Evolutionary conservation across 2,797 vertebrate genomes (phyloP), one percentile per base, ranked within the genome.

Genomic region (Prunella strophiata): DNA sequence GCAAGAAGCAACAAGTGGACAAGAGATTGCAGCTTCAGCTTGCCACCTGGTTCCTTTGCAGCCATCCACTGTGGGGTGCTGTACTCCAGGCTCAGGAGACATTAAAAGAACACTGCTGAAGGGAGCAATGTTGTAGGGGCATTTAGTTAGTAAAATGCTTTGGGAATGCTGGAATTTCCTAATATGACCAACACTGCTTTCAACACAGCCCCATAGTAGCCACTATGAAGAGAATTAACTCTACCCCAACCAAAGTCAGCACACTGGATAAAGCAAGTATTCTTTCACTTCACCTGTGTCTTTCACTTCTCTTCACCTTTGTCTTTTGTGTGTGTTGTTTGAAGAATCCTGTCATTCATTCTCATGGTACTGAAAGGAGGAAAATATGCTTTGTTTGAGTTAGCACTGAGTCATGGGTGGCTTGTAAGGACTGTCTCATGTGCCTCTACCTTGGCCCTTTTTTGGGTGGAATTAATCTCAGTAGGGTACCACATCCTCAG

Each of bases 41-140:
- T 91, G 19, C 22, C 38, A 26, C 16, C 30, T 61, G 34, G 20
- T 17, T 77, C 72, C 71, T 23, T 50, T 81, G 48, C 71, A 67
- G 45, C 55, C 55, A 38, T 75, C 87, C 87, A 85, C 90, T 71
- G 61, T 73, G 85, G 71, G 92, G 83, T 93, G 85, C 86, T 87
- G 59, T 91, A 70, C 43, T 70, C 71, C 76, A 94, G 59, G 74
- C 52, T 89, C 67, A 82, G 67, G 48, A 87, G 62, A 34, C 21
- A 34, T 47, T 57, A 45, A 20, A 89, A 52, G 51, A 34, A 3
- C 7, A 2, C 18, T 68, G 36, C 16, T 61, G 26, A 59, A 72
- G 25, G 30, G 23, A 55, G 13, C 11, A 72, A 85, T 5, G 8
- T 10, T 76, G 20, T 17, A 51, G 20, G 16, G 19, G 5, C 18